phyloP scores from a whole-genome alignment of 2,797 vertebrate genomes.

The Numenius phaeopus region DNA sequence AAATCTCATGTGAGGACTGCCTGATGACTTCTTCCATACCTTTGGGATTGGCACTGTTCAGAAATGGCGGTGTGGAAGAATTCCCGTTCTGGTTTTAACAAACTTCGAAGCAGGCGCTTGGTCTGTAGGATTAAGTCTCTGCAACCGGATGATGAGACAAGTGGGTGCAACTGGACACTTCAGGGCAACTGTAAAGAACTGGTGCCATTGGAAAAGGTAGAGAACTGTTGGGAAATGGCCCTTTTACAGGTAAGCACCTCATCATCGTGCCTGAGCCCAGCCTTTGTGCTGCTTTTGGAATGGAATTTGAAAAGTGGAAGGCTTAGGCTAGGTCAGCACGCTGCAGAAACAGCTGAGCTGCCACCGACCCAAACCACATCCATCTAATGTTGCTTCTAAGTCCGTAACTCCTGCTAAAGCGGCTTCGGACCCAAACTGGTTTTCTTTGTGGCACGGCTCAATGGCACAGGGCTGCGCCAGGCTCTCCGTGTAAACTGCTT shows the following conservation, averaged over 20 bases:
- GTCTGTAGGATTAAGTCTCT: neutral
- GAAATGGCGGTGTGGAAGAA: neutral
- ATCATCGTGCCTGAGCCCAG: neutral
- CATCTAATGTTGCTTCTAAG: neutral
- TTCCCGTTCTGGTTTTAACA: neutral
- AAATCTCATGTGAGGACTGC: neutral
- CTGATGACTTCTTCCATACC: neutral
- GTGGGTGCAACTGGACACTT: neutral
- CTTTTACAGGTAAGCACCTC: neutral
- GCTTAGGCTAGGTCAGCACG: neutral
- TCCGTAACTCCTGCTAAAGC: neutral
- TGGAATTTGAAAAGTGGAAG: neutral
- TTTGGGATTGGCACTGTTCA: neutral
- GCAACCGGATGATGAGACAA: neutral
- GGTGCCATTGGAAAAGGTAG: neutral
- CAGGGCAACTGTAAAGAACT: neutral
- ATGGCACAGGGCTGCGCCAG: neutral
- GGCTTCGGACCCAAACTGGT: neutral
- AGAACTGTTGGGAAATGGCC: neutral
- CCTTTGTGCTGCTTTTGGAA: neutral
- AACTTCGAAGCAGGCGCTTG: neutral
- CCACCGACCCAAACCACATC: fast-evolving
- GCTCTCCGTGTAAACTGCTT: neutral
- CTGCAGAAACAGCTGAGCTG: neutral
- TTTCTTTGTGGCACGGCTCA: neutral